A percentile compares a stretch with the other conserved stretches of the same genome.
Conservation (phyloP, 2,888 invertebrate species). For the Macrophya alboannulata region DNA sequence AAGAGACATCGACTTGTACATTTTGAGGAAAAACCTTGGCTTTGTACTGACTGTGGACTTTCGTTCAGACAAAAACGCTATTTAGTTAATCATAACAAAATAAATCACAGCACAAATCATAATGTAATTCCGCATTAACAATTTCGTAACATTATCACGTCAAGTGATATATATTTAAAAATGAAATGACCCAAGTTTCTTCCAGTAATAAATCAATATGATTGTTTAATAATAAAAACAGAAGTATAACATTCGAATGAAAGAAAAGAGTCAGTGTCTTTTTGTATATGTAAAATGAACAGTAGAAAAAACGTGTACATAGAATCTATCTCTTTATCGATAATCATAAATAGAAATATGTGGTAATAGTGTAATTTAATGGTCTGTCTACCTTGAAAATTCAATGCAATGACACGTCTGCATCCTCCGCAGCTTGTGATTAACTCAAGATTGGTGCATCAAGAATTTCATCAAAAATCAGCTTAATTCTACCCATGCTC, state of each 20-base stretch:
- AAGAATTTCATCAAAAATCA: slow-evolving; percentile 25
- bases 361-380: not conserved
- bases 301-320: not conserved
- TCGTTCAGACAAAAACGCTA: slow-evolving; percentile 82
- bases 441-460: slow-evolving; percentile 8
- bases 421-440: not conserved
- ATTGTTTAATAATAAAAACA: not conserved
- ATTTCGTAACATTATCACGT: not conserved
- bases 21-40: slow-evolving; percentile 81
- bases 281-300: not conserved
- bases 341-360: not conserved
- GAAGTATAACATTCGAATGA: not conserved
- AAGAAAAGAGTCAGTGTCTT: not conserved
- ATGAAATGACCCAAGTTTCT: not conserved
- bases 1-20: slow-evolving; percentile 82
- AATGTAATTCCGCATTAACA: slow-evolving; percentile 8
- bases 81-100: slow-evolving; percentile 81
- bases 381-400: not conserved
- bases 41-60: slow-evolving; percentile 79
- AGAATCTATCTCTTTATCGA: not conserved
- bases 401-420: not conserved
- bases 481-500: slow-evolving; percentile 25
- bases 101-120: slow-evolving; percentile 75
- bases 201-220: not conserved
- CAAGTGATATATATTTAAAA: not conserved